Evolutionary conservation across 2,113 vertebrate species (phyloP), one percentile per base, ranked within the genome.

Genomic region (Psilopogon haemacephalus): DNA sequence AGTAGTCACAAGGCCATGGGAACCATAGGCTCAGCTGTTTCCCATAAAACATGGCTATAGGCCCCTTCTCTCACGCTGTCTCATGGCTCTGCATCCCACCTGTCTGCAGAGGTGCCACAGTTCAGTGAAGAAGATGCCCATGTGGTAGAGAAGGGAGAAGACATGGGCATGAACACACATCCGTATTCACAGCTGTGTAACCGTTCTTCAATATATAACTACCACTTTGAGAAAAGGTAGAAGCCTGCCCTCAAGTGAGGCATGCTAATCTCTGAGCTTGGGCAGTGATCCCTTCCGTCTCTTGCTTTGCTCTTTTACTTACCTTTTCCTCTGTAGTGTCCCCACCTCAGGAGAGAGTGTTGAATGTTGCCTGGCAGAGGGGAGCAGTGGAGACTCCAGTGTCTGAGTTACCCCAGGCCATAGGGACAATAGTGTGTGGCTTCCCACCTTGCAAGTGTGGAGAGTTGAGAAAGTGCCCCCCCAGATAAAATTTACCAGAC

Each of bases 151-250:
- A 87, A 74, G 30, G 17, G 9, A 60, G 67, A 83, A 64, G 37
- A 67, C 4, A 1, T 2, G 5, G 77, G 14, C 6, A 13, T 3
- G 2, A 85, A 42, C 23, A 44, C 6, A 4, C 11, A 5, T 20
- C 18, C 24, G 24, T 74, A 42, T 48, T 76, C 24, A 32, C 23
- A 19, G 65, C 5, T 21, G 0, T 13, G 8, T 38, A 69, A 30
- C 9, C 33, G 27, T 76, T 70, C 67, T 86, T 76, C 50, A 62
- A 74, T 40, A 9, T n/a, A 8, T 67, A 77, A 37, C 21, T 8
- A 59, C 33, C 56, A 37, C 33, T 67, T 59, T 35, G 62, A 86
- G 60, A 81, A 68, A 90, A 90, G 46, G 8, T 46, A 84, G 54
- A 67, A 69, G 35, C 70, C 38, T 63, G 62, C 17, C n/a, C 58